Base-by-base conservation (phyloP, 2,888 invertebrate genomes). In the Hermodice carunculata region DNA sequence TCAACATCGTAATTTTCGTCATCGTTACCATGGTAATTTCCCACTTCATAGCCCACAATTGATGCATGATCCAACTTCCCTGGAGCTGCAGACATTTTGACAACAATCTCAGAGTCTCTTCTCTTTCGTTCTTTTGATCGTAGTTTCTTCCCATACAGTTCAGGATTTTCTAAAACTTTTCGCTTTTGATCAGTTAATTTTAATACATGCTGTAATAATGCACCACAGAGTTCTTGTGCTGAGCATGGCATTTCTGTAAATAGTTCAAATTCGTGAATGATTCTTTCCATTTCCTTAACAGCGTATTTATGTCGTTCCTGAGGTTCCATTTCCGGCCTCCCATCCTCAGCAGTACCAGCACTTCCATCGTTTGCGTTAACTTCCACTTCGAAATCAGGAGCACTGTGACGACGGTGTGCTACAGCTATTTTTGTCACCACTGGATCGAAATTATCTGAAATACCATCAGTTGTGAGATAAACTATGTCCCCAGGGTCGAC, bases 1-100 rank as follows among this genome's bases (percentile, higher is more conserved):
- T 70, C 60, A 4, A 52, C 57, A 43, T 67, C 69, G 60, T 76
- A 76, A 56, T 76, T 72, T 56, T 80, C 76, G 51, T 79, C 78
- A 52, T 78, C 77, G 48, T 80, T 73, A 17, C 76, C 77, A 51
- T 76, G 71, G 73, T 78, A 80, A 22, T 76, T 71, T 24, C 84
- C 83, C n/a, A 94, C 92, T 71, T 91, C 91, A 81, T 91, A 94
- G 1, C 94, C 94, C 53, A 93, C 92, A 24, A 94, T 91, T 3
- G 93, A 92, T 26, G 95, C 95, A 86, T 95, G 95, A 86, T 95
- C 95, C 72, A 95, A 87, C 85, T 95, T 95, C 1, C 95, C 95
- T 0, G 95, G 94, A 75, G 95, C 90, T 85, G 91, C 90, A 24
- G 90, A 89, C 76, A 93, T 90, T 82, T 92, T 92, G 70, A 93